phyloP scores from a whole-genome alignment of 1,140 invertebrate genomes.

The Chymomyza costata region DNA sequence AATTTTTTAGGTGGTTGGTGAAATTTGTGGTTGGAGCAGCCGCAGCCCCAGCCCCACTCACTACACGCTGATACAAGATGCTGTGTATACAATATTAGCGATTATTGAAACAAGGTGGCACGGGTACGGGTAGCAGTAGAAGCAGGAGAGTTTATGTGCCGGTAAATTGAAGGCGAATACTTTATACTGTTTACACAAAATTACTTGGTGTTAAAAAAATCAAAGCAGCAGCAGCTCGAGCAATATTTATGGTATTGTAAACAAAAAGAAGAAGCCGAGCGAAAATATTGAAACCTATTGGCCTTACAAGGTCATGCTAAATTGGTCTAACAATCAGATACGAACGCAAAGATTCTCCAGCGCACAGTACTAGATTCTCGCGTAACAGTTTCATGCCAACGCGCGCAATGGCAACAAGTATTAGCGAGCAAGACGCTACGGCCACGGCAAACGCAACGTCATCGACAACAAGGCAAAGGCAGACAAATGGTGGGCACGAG shows the following conservation, averaged over 20 bases:
- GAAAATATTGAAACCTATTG: no score
- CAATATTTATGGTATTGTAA: conserved; percentile 57
- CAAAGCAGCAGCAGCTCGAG: no score
- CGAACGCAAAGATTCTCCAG: conserved; percentile 26
- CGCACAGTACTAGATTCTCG: conserved; percentile 13
- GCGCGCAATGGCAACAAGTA: conserved; percentile 60
- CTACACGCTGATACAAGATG: conserved; percentile 44
- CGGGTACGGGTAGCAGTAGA: conserved; percentile 34
- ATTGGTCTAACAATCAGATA: conserved; percentile 28
- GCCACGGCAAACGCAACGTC: conserved; percentile 1
- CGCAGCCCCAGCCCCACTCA: no score
- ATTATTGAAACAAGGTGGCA: conserved; percentile 32
- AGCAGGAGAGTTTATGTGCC: background rate
- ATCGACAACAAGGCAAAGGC: conserved; percentile 16
- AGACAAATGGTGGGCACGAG: conserved; percentile 41
- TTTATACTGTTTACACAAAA: no score
- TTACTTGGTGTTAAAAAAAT: no score
- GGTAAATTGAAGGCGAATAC: no score
- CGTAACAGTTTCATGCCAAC: conserved; percentile 27
- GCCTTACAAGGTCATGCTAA: conserved; percentile 35
- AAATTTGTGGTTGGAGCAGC: conserved; percentile 31
- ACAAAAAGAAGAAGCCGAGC: conserved; percentile 34
- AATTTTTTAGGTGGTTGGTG: conserved; percentile 8
- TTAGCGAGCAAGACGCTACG: conserved; percentile 21
- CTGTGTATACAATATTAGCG: conserved; percentile 66